phyloP scores from a whole-genome alignment of 2,113 vertebrate species.

The Illadopsis cleaveri region DNA sequence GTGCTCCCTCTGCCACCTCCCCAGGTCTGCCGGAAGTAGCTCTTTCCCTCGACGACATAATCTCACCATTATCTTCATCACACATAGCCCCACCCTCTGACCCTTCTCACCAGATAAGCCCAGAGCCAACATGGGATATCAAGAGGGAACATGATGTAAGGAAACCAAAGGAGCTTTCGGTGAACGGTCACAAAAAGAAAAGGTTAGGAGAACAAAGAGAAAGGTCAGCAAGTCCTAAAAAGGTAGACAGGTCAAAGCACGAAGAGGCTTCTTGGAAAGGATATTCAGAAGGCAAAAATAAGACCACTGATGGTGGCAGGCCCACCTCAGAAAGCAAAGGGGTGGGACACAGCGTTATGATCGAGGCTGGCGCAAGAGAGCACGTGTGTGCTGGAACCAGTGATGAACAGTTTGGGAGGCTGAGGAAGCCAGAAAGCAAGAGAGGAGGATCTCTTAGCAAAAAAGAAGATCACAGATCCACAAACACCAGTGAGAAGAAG shows the following conservation, averaged over 20 bases:
- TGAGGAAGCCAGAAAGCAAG: slow-evolving; percentile 75
- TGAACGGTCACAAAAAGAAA: slow-evolving; percentile 84
- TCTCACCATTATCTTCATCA: slow-evolving; percentile 90
- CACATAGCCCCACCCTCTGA: slow-evolving; percentile 89
- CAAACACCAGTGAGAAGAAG: slow-evolving; percentile 74
- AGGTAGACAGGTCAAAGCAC: slow-evolving; percentile 77
- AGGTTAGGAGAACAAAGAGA: slow-evolving; percentile 83
- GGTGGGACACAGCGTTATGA: slow-evolving; percentile 66
- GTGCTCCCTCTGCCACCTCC: slow-evolving; percentile 91
- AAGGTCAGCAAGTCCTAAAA: slow-evolving; percentile 84
- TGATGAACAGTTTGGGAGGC: slow-evolving; percentile 71
- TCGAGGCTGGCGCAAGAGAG: slow-evolving; percentile 73
- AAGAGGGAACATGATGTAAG: slow-evolving; percentile 80
- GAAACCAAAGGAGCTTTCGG: slow-evolving; percentile 84
- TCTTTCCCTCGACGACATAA: slow-evolving; percentile 84
- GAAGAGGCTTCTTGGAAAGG: slow-evolving; percentile 80
- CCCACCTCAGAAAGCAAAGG: slow-evolving; percentile 77
- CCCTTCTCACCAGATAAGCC: slow-evolving; percentile 87
- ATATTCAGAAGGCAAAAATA: slow-evolving; percentile 73
- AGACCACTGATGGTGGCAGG: slow-evolving; percentile 83
- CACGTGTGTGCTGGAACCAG: slow-evolving; percentile 62
- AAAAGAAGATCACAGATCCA: slow-evolving; percentile 66
- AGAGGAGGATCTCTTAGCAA: slow-evolving; percentile 81
- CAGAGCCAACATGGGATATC: slow-evolving; percentile 84
- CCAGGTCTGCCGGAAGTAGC: slow-evolving; percentile 97